Percentiles rank a stretch among this genome's conserved stretches.
phyloP scores from a whole-genome alignment of 2,113 vertebrate genomes.

The Gymnobelideus leadbeateri region DNA sequence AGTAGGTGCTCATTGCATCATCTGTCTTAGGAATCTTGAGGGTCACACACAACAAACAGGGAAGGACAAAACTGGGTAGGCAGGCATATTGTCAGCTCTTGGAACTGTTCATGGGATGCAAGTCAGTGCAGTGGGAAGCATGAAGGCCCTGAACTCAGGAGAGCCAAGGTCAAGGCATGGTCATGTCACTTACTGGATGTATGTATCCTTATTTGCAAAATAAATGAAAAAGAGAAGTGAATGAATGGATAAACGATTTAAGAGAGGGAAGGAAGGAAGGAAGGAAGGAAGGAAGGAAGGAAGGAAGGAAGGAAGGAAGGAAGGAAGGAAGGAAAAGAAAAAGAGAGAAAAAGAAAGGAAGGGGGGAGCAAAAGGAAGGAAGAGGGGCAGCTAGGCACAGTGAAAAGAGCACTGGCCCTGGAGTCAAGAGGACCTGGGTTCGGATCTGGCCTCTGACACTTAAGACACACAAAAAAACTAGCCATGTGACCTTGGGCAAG shows the following conservation, averaged over 20 bases:
- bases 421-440: too few species aligned
- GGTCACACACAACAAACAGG: conserved; percentile 76
- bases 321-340: too few species aligned
- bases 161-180: background rate
- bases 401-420: too few species aligned
- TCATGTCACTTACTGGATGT: background rate
- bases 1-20: conserved; percentile 63
- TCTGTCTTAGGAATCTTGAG: conserved; percentile 62
- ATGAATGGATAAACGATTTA: background rate
- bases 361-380: too few species aligned
- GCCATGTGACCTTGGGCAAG: too few species aligned
- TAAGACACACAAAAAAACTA: too few species aligned
- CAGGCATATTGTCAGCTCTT: conserved; percentile 43
- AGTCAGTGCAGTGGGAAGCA: background rate
- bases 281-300: too few species aligned
- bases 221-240: background rate
- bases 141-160: background rate
- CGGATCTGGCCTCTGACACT: too few species aligned
- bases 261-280: background rate
- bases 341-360: too few species aligned
- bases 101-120: conserved; percentile 31
- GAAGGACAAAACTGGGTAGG: conserved; percentile 75
- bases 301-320: too few species aligned
- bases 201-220: background rate
- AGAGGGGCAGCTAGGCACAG: too few species aligned